Conservation (phyloP, 2,888 invertebrate genomes). For the Cantharis rufa region DNA sequence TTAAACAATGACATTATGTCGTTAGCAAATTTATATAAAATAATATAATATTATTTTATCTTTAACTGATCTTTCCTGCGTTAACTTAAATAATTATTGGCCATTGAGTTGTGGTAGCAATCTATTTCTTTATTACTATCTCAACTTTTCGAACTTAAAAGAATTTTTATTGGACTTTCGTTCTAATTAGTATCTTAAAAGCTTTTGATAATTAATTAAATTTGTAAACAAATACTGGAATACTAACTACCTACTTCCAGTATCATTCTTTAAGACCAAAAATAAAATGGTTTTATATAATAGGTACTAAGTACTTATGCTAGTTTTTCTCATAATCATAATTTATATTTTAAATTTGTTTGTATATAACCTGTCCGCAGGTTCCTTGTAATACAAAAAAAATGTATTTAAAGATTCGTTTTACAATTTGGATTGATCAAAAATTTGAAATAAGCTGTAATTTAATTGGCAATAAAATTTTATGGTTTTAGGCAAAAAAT, state of each 20-base stretch:
- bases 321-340: neutral
- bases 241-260: neutral
- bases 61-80: too few species aligned
- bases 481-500: neutral
- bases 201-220: neutral
- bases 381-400: neutral
- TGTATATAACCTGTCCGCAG: neutral
- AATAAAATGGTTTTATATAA: neutral
- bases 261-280: neutral
- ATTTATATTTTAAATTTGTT: neutral
- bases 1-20: too few species aligned
- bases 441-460: neutral
- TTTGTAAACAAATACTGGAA: neutral
- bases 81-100: too few species aligned
- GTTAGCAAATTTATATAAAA: too few species aligned
- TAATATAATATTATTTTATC: too few species aligned
- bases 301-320: neutral
- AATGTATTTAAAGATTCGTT: neutral
- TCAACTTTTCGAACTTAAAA: too few species aligned
- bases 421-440: neutral
- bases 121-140: too few species aligned
- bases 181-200: neutral
- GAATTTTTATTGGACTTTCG: too few species aligned
- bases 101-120: too few species aligned
- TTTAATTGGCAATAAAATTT: neutral